Evolutionary conservation across 2,113 vertebrate genomes (phyloP).

Genomic region (Silurus glanis): DNA sequence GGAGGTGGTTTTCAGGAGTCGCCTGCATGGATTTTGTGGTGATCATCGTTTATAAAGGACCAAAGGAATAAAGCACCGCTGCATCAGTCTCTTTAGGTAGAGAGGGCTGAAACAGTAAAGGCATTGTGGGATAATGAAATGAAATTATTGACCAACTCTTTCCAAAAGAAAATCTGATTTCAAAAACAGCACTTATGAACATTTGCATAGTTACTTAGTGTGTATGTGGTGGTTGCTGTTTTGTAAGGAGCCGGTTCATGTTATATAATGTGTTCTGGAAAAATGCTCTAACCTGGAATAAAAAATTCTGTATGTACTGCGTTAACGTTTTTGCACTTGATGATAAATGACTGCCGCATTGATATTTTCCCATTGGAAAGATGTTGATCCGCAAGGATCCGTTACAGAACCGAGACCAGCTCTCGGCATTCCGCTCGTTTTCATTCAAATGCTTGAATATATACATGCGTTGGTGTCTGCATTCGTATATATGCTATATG

Average conservation of each 20-base stretch:
- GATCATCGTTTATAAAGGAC: background rate
- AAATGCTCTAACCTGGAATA: background rate
- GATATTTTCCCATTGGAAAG: too few relatives aligned
- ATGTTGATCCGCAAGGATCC: background rate
- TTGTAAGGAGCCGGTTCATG: background rate
- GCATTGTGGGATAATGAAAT: too few relatives aligned
- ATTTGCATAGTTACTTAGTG: too few relatives aligned
- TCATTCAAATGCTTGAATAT: too few relatives aligned
- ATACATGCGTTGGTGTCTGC: too few relatives aligned
- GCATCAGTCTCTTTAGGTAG: background rate
- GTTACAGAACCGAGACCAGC: background rate
- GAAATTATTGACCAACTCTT: too few relatives aligned
- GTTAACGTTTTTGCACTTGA: background rate
- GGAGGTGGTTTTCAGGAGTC: background rate
- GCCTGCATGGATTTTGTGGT: background rate
- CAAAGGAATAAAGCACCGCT: background rate
- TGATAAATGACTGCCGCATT: background rate
- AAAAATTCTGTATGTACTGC: background rate
- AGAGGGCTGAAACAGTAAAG: background rate
- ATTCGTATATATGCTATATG: too few relatives aligned
- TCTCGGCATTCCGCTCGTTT: background rate
- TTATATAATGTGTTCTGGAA: background rate
- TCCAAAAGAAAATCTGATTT: too few relatives aligned
- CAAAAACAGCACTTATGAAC: too few relatives aligned
- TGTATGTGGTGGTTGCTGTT: background rate